These are phyloP conservation scores for Solenopsis fugax DNA, from an alignment of 1,140 invertebrate species.

Conservation along the genomic window DNA sequence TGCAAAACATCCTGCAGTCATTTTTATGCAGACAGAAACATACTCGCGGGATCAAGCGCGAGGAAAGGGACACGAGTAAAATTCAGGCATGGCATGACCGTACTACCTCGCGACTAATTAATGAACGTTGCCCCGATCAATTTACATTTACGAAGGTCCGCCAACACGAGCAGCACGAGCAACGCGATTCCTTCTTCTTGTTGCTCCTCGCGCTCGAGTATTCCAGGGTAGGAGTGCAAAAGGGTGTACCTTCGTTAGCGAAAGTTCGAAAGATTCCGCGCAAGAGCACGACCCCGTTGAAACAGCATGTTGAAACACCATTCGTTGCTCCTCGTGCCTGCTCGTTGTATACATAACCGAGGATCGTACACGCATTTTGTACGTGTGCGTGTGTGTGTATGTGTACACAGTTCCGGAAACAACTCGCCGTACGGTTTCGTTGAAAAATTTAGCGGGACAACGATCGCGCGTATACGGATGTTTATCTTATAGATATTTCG, in stretches of 20 bases:
- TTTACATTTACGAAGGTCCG: slow-evolving; percentile 77
- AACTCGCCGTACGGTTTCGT: neutral
- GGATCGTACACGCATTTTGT: neutral
- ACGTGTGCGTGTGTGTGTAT: neutral
- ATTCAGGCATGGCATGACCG: slow-evolving; percentile 47
- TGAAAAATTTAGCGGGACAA: neutral
- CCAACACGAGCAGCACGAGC: slow-evolving; percentile 50
- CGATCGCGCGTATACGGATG: neutral
- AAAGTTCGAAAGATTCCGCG: slow-evolving; percentile 33
- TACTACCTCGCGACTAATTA: slow-evolving; percentile 79
- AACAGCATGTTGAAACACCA: slow-evolving; percentile 5
- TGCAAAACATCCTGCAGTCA: neutral
- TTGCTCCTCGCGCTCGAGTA: neutral
- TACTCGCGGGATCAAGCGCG: slow-evolving; percentile 16
- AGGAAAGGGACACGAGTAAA: slow-evolving; percentile 46
- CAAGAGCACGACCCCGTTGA: slow-evolving; percentile 57
- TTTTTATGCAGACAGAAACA: slow-evolving; percentile 34
- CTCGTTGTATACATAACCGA: slow-evolving; percentile 2
- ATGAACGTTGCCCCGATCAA: slow-evolving; percentile 79
- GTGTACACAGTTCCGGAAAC: neutral
- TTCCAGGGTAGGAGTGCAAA: slow-evolving; percentile 47
- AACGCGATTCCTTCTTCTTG: slow-evolving; percentile 15
- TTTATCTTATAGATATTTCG: slow-evolving; percentile 27
- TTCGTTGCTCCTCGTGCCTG: neutral
- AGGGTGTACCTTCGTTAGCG: slow-evolving; percentile 76